phyloP scores from a whole-genome alignment of 2,113 vertebrate species.

The Hippolais icterina region DNA sequence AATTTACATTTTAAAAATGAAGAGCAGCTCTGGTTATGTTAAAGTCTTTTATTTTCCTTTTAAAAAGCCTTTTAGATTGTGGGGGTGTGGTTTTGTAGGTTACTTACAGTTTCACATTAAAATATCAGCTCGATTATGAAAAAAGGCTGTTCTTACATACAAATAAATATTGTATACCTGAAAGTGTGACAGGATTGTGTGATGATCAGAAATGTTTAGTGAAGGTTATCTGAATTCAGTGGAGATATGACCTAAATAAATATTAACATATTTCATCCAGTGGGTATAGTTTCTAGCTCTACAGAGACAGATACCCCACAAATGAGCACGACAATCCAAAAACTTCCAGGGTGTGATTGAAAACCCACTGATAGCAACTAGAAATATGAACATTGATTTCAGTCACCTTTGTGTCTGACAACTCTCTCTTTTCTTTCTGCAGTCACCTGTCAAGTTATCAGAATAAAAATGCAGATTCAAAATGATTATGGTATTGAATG shows the following conservation, averaged over 20 bases:
- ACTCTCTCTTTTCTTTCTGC: neutral
- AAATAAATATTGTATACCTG: neutral
- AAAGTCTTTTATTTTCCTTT: neutral
- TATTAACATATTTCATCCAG: neutral
- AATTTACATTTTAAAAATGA: constrained; percentile 41
- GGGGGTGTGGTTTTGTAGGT: neutral
- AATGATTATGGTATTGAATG: neutral
- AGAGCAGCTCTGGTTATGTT: neutral
- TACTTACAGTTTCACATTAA: neutral
- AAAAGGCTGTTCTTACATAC: neutral
- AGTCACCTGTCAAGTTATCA: neutral
- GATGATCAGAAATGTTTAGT: neutral
- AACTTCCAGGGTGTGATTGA: neutral
- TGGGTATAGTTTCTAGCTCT: neutral
- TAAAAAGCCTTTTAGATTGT: neutral
- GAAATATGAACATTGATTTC: neutral
- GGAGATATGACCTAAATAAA: neutral
- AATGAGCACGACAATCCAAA: neutral
- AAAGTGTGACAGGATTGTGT: neutral
- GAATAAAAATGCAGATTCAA: neutral
- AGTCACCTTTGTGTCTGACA: neutral
- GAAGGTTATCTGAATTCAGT: neutral
- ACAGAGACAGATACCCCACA: neutral
- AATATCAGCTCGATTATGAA: neutral
- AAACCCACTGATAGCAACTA: neutral